Conservation (phyloP, 2,113 vertebrate genomes). For the Ptilonorhynchus violaceus region DNA sequence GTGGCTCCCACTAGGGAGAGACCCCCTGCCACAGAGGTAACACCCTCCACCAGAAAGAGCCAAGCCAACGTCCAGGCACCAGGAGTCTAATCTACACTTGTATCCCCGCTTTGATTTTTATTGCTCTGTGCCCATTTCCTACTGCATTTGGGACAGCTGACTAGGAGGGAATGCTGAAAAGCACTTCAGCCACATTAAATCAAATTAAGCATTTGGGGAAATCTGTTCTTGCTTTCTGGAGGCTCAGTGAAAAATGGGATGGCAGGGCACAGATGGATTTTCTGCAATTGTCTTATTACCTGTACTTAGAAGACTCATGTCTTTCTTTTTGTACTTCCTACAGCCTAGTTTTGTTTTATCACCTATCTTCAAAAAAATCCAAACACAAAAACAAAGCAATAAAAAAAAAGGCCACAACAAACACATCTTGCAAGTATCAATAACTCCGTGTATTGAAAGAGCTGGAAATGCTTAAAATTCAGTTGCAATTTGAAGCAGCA, state of each 20-base stretch:
- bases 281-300: background rate
- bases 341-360: background rate
- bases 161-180: background rate
- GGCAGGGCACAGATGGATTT: background rate
- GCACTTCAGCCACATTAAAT: background rate
- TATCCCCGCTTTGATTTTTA: background rate
- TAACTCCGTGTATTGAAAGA: background rate
- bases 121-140: background rate
- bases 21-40: background rate
- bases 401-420: background rate
- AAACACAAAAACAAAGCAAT: background rate
- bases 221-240: background rate
- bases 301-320: background rate
- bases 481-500: background rate
- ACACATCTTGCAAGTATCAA: background rate
- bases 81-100: background rate
- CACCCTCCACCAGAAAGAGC: background rate
- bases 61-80: rapidly evolving
- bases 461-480: background rate
- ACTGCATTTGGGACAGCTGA: background rate
- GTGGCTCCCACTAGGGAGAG: background rate
- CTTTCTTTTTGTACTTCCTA: background rate
- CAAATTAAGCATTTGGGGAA: background rate
- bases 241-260: background rate
- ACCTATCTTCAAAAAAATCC: background rate